Conservation (phyloP, 1,140 invertebrate species). For the Leptopilina clavipes region DNA sequence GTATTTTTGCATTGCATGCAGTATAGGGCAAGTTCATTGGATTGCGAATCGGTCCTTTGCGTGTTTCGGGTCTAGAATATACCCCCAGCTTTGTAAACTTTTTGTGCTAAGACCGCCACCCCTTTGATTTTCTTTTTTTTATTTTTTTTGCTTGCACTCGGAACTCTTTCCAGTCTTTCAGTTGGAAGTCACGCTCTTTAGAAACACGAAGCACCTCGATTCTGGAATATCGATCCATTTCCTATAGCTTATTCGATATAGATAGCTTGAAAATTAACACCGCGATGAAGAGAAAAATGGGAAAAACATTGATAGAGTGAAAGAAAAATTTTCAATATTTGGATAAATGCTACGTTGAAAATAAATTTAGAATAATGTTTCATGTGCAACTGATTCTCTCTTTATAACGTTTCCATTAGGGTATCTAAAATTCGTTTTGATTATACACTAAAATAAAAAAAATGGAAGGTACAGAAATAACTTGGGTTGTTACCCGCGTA, state of each 20-base stretch:
- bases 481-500: too few relatives aligned
- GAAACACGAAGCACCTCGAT: conserved; percentile 27
- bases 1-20: conserved; percentile 2
- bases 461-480: too few relatives aligned
- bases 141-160: neutral
- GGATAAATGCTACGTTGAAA: too few relatives aligned
- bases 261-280: conserved; percentile 14
- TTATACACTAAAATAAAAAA: too few relatives aligned
- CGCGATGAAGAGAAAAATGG: neutral
- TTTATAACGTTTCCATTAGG: too few relatives aligned
- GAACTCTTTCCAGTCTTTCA: neutral
- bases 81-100: conserved; percentile 8
- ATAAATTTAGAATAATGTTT: too few relatives aligned
- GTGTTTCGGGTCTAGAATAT: neutral
- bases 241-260: neutral
- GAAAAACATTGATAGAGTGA: neutral
- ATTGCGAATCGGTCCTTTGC: neutral
- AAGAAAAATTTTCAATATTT: neutral
- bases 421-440: too few relatives aligned
- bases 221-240: conserved; percentile 9
- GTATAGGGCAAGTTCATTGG: conserved; percentile 5
- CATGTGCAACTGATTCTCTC: too few relatives aligned
- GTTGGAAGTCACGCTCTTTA: conserved; percentile 23
- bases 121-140: neutral
- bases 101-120: conserved; percentile 15